A percentile compares a stretch with the other conserved stretches of the same genome.
Conservation (phyloP, 2,888 invertebrate genomes). For the Aspidiotus destructor region DNA sequence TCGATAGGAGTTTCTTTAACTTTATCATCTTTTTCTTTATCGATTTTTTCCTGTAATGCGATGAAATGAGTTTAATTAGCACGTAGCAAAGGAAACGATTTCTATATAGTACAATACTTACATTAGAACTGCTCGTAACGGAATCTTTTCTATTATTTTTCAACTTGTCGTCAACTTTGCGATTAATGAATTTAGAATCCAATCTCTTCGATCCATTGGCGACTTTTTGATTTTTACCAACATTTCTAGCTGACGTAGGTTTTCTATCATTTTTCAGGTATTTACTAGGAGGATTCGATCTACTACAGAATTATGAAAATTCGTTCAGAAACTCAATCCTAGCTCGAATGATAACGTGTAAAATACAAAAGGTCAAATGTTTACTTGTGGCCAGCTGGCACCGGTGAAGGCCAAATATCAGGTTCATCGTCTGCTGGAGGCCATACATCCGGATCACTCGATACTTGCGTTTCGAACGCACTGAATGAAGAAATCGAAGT, state of each 20-base stretch:
- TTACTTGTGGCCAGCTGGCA: slow-evolving; percentile 62
- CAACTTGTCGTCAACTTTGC: slow-evolving; percentile 34
- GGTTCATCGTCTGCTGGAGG: slow-evolving; percentile 53
- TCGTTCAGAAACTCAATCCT: not conserved
- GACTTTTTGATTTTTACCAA: slow-evolving; percentile 31
- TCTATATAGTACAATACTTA: slow-evolving; percentile 9
- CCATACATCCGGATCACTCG: slow-evolving; percentile 50
- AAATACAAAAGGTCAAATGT: slow-evolving; percentile 15
- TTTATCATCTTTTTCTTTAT: slow-evolving; percentile 44
- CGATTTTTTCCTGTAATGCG: slow-evolving; percentile 37
- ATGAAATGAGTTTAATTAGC: slow-evolving; percentile 1
- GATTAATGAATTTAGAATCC: slow-evolving; percentile 32
- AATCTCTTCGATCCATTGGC: slow-evolving; percentile 17
- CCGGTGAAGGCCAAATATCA: slow-evolving; percentile 81
- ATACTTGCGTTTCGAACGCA: slow-evolving; percentile 20
- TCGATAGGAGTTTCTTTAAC: slow-evolving; percentile 57
- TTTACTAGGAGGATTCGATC: slow-evolving; percentile 32
- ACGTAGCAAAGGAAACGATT: not conserved
- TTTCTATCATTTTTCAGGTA: slow-evolving; percentile 34
- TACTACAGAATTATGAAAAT: slow-evolving; percentile 9
- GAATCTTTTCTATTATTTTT: slow-evolving; percentile 36
- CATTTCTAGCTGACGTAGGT: slow-evolving; percentile 32
- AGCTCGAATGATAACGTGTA: not conserved
- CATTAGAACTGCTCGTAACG: slow-evolving; percentile 35
- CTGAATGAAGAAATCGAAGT: slow-evolving; percentile 19